Conservation (phyloP, 2,797 vertebrate species). For the Glossophaga mutica region DNA sequence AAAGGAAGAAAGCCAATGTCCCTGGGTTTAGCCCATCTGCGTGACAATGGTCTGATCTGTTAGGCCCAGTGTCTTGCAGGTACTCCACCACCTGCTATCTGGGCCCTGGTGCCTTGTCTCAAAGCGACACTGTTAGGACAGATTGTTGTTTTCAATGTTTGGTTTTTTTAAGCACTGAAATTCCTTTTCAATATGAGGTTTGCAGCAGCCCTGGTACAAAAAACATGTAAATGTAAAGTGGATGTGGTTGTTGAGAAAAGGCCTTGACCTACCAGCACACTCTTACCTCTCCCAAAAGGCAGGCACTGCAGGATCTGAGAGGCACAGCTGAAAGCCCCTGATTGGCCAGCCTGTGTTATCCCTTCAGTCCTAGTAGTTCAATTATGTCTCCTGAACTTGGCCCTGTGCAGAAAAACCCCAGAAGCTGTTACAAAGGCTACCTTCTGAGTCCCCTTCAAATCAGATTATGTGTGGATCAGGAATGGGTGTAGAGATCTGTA, state of each 20-base stretch:
- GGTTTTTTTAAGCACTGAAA: neutral
- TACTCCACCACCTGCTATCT: neutral
- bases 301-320: neutral
- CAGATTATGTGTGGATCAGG: neutral
- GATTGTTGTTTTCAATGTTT: neutral
- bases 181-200: neutral
- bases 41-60: neutral
- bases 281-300: fast-evolving
- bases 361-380: neutral
- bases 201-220: neutral
- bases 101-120: neutral
- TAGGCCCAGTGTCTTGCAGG: neutral
- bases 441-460: neutral
- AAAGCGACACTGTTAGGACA: neutral
- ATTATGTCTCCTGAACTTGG: neutral
- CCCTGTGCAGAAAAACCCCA: neutral
- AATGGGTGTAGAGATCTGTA: neutral
- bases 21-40: neutral
- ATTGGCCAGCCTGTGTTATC: neutral
- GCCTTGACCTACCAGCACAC: too few species aligned
- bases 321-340: neutral
- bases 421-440: neutral
- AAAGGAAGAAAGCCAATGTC: neutral
- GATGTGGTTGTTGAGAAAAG: neutral
- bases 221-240: neutral